A percentile compares a stretch with the other conserved stretches of the same genome.
Conservation (phyloP, 2,888 invertebrate species). For the Graphium colonna region DNA sequence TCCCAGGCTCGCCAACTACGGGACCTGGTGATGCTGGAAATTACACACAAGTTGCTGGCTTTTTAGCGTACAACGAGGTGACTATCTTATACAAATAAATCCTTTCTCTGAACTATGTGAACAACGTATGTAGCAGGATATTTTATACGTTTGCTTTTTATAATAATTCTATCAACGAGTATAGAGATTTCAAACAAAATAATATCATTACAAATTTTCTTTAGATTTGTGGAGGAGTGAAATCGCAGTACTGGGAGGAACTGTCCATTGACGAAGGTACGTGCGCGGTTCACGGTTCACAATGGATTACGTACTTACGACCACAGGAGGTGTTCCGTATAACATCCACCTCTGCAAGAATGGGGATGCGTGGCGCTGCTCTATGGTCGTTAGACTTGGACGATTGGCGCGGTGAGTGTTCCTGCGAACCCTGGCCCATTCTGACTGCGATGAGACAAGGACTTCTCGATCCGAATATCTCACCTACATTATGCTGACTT, state of each 20-base stretch:
- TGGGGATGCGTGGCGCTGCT: constrained; percentile 85
- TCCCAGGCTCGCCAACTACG: constrained; percentile 79
- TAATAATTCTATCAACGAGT: too few species aligned
- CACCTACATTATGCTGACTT: constrained; percentile 41
- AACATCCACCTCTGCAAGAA: constrained; percentile 77
- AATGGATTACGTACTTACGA: constrained; percentile 91
- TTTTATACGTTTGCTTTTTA: too few species aligned
- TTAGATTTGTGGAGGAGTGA: constrained; percentile 81
- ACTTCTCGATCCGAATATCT: constrained; percentile 52
- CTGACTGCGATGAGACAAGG: constrained; percentile 80
- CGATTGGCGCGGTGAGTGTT: constrained; percentile 85
- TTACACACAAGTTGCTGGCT: constrained; percentile 85
- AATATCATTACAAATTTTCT: neutral
- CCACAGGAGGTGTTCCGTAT: constrained; percentile 82
- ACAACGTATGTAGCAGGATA: too few species aligned
- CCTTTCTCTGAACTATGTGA: too few species aligned
- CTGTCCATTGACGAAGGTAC: constrained; percentile 84
- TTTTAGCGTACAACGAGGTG: constrained; percentile 89
- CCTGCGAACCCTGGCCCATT: constrained; percentile 84
- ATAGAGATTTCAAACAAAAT: neutral
- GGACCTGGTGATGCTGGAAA: constrained; percentile 86
- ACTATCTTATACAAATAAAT: too few species aligned
- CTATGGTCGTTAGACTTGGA: constrained; percentile 90
- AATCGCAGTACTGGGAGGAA: constrained; percentile 79
- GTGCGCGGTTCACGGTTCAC: constrained; percentile 84